phyloP scores from a whole-genome alignment of 2,888 invertebrate genomes.

The Fragum sueziense region DNA sequence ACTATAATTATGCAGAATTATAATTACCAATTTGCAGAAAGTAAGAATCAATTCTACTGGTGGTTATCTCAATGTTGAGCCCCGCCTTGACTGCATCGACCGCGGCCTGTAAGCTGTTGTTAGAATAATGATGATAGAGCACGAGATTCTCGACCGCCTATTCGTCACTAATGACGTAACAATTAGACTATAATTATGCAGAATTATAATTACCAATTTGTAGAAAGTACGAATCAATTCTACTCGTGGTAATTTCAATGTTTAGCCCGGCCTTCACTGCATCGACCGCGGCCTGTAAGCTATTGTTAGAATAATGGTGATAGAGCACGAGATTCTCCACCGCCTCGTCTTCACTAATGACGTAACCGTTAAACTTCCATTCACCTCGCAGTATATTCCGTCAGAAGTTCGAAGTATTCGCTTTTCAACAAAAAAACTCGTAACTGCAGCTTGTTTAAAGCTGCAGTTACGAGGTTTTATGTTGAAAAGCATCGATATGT shows the following conservation, averaged over 20 bases:
- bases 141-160: slow-evolving; percentile 76
- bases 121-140: slow-evolving; percentile 69
- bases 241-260: slow-evolving; percentile 68
- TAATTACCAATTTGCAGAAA: slow-evolving; percentile 65
- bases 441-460: too few relatives aligned
- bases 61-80: slow-evolving; percentile 71
- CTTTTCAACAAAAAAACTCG: too few relatives aligned
- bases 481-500: too few relatives aligned
- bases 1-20: too few relatives aligned
- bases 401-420: slow-evolving; percentile 74
- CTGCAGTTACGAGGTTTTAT: too few relatives aligned
- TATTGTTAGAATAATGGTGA: slow-evolving; percentile 69
- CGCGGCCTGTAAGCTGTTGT: slow-evolving; percentile 68
- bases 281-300: slow-evolving; percentile 68
- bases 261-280: slow-evolving; percentile 73
- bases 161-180: slow-evolving; percentile 77
- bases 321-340: slow-evolving; percentile 69
- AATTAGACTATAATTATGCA: too few relatives aligned
- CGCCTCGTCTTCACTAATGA: slow-evolving; percentile 77
- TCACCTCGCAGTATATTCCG: slow-evolving; percentile 73
- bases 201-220: slow-evolving; percentile 70
- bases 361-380: slow-evolving; percentile 79
- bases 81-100: slow-evolving; percentile 72
- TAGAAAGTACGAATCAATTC: slow-evolving; percentile 62
- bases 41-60: slow-evolving; percentile 61